Base-by-base conservation (phyloP, 2,113 vertebrate genomes). In the Tursiops truncatus region DNA sequence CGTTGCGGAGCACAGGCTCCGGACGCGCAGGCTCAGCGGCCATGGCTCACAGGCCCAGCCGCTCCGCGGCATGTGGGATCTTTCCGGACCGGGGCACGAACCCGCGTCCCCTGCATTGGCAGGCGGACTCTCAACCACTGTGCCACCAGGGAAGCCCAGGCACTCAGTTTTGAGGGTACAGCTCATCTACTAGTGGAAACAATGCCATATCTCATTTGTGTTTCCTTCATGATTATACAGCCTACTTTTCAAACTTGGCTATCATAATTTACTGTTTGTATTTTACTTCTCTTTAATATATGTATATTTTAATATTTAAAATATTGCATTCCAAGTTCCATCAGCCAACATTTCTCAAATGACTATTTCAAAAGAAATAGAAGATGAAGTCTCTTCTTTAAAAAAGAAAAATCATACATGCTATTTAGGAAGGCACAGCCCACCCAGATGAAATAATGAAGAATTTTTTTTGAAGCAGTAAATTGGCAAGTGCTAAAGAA, bases 281-380 rank as follows among this genome's bases (percentile, higher is more conserved):
- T 77, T 50, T 70, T 56, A 91, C 21, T 76, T 62, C 13, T 95
- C 28, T 95, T 26, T 85, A 65, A 89, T 60, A 77, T 25, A 76
- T 41, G 68, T 53, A 33, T 65, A 21, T 26, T 87, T 93, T 91
- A 79, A 81, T 70, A 91, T 87, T 89, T 63, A 85, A 89, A 90
- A 31, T 36, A 65, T 36, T 31, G 50, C n/a, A 71, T 50, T 94
- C 13, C 14, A 95, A 89, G 86, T 84, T 93, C 5, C 20, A 74
- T 41, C 5, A 70, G 36, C 3, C n/a, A 83, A 67, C 62, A 77
- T 65, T 87, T 95, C 44, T 96, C 58, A 90, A 93, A 73, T 90
- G 44, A 21, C 28, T 65, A 50, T 73, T 92, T 83, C 73, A 87
- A 89, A 92, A 89, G 56, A 94, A 79, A 74, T 9, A 70, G 44